phyloP scores from a whole-genome alignment of 2,797 vertebrate genomes.

The Lindbergichthys nudifrons region DNA sequence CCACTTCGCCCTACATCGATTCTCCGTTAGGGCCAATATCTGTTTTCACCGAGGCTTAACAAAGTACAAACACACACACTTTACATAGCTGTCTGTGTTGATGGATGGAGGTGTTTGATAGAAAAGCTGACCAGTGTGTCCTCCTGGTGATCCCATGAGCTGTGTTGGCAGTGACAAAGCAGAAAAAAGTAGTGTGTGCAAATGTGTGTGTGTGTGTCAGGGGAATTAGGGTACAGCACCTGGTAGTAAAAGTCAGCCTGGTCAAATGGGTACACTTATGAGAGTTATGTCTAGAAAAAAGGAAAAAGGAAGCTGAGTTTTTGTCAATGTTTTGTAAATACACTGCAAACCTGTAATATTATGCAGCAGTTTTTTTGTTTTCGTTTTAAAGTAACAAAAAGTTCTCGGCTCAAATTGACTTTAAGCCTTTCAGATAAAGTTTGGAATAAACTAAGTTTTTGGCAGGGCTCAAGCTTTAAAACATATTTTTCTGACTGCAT shows the following conservation, averaged over 20 bases:
- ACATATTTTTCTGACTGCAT: not conserved
- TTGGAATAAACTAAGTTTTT: no score
- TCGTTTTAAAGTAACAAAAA: no score
- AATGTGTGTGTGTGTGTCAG: conserved; percentile 10
- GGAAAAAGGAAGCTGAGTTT: no score
- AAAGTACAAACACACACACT: not conserved
- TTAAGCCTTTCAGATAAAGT: no score
- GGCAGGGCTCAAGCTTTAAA: no score
- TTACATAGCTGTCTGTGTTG: conserved; percentile 3
- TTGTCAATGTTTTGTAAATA: no score
- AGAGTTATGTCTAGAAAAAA: no score
- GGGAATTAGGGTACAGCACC: conserved; percentile 28
- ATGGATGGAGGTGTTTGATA: conserved; percentile 45
- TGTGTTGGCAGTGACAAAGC: conserved; percentile 19
- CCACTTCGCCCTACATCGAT: conserved; percentile 49
- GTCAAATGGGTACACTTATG: not conserved
- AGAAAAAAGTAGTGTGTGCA: conserved; percentile 18
- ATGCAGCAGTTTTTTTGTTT: no score
- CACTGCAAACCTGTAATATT: no score
- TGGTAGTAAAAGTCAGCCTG: conserved; percentile 21
- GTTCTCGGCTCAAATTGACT: no score
- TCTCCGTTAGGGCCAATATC: conserved; percentile 35
- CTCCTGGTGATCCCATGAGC: conserved; percentile 27
- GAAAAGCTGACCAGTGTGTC: conserved; percentile 39
- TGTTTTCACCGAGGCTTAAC: conserved; percentile 32